phyloP scores from a whole-genome alignment of 2,113 vertebrate genomes.

The Pluvianellus socialis region DNA sequence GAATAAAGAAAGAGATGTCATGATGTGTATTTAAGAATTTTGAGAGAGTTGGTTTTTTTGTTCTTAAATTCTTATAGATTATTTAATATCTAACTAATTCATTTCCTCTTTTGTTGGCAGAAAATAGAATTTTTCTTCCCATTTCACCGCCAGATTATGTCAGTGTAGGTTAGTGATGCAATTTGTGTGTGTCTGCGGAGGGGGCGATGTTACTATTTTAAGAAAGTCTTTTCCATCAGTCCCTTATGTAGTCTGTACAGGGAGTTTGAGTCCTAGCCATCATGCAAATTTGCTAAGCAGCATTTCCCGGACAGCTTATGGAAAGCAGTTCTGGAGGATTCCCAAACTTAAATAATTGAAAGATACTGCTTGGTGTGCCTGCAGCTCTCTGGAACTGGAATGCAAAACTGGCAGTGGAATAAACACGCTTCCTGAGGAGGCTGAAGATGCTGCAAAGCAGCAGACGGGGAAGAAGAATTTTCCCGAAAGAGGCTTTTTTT shows the following conservation, averaged over 20 bases:
- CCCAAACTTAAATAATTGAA: constrained; percentile 10
- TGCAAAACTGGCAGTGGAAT: constrained; percentile 20
- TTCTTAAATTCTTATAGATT: neutral
- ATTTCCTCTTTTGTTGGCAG: neutral
- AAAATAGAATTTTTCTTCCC: neutral
- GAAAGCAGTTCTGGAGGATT: constrained; percentile 7
- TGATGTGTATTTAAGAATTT: neutral
- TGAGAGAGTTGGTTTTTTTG: neutral
- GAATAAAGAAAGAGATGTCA: neutral
- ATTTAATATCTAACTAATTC: neutral
- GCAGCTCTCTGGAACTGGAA: constrained; percentile 3
- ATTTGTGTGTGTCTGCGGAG: neutral
- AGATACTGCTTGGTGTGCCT: neutral
- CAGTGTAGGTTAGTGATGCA: neutral
- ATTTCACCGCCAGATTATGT: neutral
- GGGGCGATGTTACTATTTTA: neutral
- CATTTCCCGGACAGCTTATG: constrained; percentile 18
- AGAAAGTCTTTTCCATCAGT: neutral
- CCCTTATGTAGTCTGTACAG: neutral
- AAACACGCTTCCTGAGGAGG: neutral
- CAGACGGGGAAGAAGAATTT: neutral
- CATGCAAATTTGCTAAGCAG: neutral
- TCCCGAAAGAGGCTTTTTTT: neutral
- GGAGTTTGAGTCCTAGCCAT: neutral
- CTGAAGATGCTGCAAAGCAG: neutral